Evolutionary conservation across 2,113 vertebrate species (phyloP).

Genomic region (Apistogramma diplotaenia): DNA sequence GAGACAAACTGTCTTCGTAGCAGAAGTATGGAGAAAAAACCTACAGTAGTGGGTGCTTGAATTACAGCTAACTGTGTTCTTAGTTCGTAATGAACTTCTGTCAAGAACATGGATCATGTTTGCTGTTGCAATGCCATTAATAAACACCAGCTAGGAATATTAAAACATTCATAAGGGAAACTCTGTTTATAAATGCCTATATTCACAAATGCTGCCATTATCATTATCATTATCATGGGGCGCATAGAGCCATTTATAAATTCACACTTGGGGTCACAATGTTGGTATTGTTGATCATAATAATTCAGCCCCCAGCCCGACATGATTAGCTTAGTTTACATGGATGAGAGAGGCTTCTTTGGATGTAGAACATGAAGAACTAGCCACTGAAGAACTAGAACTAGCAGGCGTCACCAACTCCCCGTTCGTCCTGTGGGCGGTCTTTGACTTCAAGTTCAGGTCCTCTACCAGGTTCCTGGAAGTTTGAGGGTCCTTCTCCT

Average conservation of each 20-base stretch:
- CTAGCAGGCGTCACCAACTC: background rate
- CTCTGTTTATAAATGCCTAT: background rate
- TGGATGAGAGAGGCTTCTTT: background rate
- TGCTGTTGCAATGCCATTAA: background rate
- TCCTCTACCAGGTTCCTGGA: too few relatives aligned
- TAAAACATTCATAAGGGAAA: too few relatives aligned
- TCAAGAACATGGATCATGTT: background rate
- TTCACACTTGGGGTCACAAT: background rate
- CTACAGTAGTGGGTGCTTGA: background rate
- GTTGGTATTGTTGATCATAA: background rate
- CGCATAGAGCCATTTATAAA: background rate
- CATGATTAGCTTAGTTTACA: background rate
- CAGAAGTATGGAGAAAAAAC: too few relatives aligned
- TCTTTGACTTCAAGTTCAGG: too few relatives aligned
- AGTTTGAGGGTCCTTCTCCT: too few relatives aligned
- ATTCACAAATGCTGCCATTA: background rate
- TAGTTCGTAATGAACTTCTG: background rate
- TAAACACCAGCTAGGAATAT: too few relatives aligned
- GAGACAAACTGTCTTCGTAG: too few relatives aligned
- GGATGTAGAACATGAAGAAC: accelerated
- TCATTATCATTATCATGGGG: background rate
- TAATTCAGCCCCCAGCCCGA: background rate
- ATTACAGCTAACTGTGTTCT: background rate
- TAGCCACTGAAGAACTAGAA: background rate
- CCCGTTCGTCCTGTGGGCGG: too few relatives aligned